Evolutionary conservation across 2,797 vertebrate genomes (phyloP).

Genomic region (Phylloscopus collybita): DNA sequence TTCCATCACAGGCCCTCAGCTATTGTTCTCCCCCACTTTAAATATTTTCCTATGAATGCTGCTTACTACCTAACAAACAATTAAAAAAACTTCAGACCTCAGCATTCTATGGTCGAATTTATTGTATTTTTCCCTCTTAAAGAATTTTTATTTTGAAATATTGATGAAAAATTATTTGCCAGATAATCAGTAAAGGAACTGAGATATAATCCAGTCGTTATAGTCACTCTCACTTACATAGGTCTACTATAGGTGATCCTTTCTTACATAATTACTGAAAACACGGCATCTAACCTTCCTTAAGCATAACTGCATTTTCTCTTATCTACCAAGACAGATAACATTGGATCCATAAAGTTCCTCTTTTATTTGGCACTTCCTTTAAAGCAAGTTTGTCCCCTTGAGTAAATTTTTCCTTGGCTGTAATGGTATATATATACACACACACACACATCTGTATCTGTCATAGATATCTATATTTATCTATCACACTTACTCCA

Average conservation of each 20-base stretch:
- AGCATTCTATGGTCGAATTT: neutral
- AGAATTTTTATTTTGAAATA: neutral
- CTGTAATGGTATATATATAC: rapidly evolving
- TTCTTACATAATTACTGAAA: neutral
- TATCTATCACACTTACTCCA: neutral
- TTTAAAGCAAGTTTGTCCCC: neutral
- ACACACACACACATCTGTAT: neutral
- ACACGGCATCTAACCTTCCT: neutral
- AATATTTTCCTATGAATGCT: neutral
- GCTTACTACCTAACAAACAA: neutral
- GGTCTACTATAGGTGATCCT: neutral
- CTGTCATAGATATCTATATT: neutral
- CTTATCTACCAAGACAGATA: neutral
- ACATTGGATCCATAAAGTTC: neutral
- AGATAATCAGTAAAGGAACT: neutral
- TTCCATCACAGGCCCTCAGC: neutral
- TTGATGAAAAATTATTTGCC: neutral
- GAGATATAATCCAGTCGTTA: neutral
- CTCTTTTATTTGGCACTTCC: neutral
- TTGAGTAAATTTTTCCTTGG: neutral
- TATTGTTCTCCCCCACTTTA: neutral
- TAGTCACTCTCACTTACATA: neutral
- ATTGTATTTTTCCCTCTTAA: neutral
- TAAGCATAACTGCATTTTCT: neutral
- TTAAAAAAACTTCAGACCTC: rapidly evolving